Base-by-base conservation (phyloP, 2,113 vertebrate species). In the Cryptotis parvus region DNA sequence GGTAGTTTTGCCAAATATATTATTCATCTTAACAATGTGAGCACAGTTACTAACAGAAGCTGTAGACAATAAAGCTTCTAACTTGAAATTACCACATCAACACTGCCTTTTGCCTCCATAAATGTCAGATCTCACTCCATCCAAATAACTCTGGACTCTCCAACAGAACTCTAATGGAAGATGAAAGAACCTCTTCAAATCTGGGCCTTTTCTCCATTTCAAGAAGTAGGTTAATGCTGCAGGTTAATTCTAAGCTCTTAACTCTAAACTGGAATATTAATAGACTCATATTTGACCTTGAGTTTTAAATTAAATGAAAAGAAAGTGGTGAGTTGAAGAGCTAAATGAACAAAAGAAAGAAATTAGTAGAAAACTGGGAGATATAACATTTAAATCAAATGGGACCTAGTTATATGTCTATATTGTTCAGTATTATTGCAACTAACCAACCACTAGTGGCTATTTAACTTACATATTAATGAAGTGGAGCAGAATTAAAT, bases 131-230 rank as follows among this genome's bases (percentile, higher is more conserved):
- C 61, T 91, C 70, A 81, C 95, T 93, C 88, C 29, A 83, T 85
- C 68, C 84, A 68, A 92, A 65, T 77, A 91, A 85, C 74, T 94
- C 70, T 69, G 20, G 37, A 73, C 58, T 90, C 69, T 70, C 61
- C 75, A 87, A 8, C 22, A 61, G 26, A 52, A 26, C 72, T 70
- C 74, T 96, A 94, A 94, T 95, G 91, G 93, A 97, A 95, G 91
- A 91, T 95, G 92, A 95, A 93, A 95, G 90, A 85, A 37, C 3
- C 72, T 91, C 80, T 94, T 91, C 61, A 92, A 65, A 58, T 26
- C 37, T 73, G 35, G 33, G 27, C n/a, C 61, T 82, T 84, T 78
- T 31, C 49, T 94, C 45, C 61, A 14, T 33, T 92, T 92, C 87
- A 55, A 82, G 58, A 95, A 88, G 52, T 58, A 24, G 52, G 49